Evolutionary conservation across 2,888 invertebrate genomes (phyloP).

Genomic region (Saturnia pavonia): DNA sequence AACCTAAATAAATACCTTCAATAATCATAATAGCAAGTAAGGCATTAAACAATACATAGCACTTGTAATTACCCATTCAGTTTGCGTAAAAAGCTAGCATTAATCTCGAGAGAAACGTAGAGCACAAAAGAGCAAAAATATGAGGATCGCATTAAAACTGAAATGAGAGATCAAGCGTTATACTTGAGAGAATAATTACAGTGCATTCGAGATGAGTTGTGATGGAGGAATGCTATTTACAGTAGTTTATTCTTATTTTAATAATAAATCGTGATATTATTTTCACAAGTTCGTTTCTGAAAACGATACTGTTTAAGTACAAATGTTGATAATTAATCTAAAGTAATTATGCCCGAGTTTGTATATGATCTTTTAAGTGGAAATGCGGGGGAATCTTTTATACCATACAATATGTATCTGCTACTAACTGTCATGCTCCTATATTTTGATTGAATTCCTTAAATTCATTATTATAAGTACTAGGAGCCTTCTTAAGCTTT

Average conservation of each 20-base stretch:
- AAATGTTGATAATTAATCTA: too few relatives aligned
- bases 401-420: too few relatives aligned
- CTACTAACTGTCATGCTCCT: too few relatives aligned
- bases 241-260: conserved; percentile 23
- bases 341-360: too few relatives aligned
- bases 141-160: conserved; percentile 32
- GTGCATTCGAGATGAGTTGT: conserved; percentile 17
- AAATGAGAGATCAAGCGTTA: conserved; percentile 55
- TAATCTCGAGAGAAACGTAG: conserved; percentile 51
- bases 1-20: too few relatives aligned
- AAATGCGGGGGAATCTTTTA: too few relatives aligned
- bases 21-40: background rate
- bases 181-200: conserved; percentile 62
- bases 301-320: too few relatives aligned
- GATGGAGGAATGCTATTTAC: conserved; percentile 35
- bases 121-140: conserved; percentile 48
- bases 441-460: too few relatives aligned
- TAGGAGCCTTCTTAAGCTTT: too few relatives aligned
- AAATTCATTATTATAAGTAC: too few relatives aligned
- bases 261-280: conserved; percentile 24
- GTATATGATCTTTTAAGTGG: too few relatives aligned
- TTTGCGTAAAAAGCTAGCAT: conserved; percentile 50
- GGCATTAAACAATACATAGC: conserved; percentile 41
- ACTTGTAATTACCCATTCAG: conserved; percentile 48
- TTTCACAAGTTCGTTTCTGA: too few relatives aligned